Evolutionary conservation across 2,888 invertebrate species (phyloP).

Genomic region (Dasysyrphus tricinctus): DNA sequence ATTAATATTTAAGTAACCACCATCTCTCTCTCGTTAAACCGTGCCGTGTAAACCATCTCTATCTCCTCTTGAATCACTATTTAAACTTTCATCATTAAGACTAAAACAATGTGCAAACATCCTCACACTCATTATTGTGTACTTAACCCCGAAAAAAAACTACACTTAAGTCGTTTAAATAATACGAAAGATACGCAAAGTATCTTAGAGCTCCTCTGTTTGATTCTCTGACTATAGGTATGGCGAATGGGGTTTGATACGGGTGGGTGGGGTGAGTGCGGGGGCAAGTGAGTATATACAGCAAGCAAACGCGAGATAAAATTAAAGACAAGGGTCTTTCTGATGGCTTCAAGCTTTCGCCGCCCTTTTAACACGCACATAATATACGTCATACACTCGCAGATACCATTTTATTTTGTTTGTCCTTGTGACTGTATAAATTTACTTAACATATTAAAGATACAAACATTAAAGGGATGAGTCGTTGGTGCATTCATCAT

Average conservation of each 20-base stretch:
- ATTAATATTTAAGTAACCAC: conserved; percentile 57
- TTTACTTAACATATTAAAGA: conserved; percentile 70
- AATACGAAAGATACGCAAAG: conserved; percentile 37
- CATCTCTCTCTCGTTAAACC: background rate
- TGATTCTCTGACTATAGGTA: background rate
- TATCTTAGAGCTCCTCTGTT: conserved; percentile 24
- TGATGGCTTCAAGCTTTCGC: conserved; percentile 29
- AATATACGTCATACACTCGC: conserved; percentile 6
- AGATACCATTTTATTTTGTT: conserved; percentile 22
- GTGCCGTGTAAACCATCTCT: background rate
- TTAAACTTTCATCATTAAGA: conserved; percentile 68
- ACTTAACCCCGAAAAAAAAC: conserved; percentile 61
- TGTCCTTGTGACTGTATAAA: conserved; percentile 53
- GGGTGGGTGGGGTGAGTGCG: background rate
- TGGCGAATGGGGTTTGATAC: background rate
- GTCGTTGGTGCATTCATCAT: conserved; percentile 59
- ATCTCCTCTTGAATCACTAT: conserved; percentile 40
- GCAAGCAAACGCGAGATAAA: conserved; percentile 26
- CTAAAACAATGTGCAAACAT: conserved; percentile 70
- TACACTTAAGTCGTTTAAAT: conserved; percentile 47
- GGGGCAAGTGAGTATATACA: background rate
- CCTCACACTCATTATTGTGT: conserved; percentile 55
- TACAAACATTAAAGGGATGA: conserved; percentile 42
- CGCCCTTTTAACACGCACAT: conserved; percentile 36
- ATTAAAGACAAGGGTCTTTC: conserved; percentile 37